Evolutionary conservation across 2,888 invertebrate genomes (phyloP).

Genomic region (Pristionchus fissidentatus): DNA sequence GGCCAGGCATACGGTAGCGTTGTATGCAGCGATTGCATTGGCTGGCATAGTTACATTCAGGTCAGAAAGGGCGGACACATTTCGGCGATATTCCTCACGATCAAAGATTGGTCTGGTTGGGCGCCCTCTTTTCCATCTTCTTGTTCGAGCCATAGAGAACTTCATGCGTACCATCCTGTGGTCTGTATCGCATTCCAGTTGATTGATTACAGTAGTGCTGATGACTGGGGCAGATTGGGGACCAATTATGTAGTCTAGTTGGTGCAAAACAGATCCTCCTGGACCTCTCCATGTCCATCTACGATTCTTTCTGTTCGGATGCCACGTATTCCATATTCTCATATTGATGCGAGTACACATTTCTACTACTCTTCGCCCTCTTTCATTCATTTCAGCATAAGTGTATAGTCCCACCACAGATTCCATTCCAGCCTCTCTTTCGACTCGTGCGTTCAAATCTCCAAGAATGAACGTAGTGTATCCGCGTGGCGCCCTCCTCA

Average conservation of each 20-base stretch:
- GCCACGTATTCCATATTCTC: conserved; percentile 28
- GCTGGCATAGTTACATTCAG: background rate
- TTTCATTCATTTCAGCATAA: background rate
- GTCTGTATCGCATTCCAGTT: conserved; percentile 3
- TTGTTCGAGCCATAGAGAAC: background rate
- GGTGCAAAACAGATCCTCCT: background rate
- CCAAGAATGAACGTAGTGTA: background rate
- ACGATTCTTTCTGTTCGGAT: background rate
- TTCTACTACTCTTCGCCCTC: background rate
- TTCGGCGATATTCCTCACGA: background rate
- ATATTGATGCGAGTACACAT: background rate
- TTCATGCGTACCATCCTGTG: background rate
- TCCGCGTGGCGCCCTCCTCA: too few species aligned
- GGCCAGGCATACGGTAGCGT: background rate
- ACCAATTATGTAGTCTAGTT: background rate
- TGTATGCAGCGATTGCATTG: background rate
- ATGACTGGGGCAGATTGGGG: background rate
- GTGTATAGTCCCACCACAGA: background rate
- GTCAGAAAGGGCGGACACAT: background rate
- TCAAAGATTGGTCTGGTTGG: background rate
- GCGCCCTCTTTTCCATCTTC: background rate
- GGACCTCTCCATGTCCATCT: conserved; percentile 26
- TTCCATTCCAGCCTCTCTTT: background rate
- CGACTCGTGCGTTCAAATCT: background rate
- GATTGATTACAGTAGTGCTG: background rate